Conservation (phyloP, 2,888 invertebrate species). For the Phengaris alcon region DNA sequence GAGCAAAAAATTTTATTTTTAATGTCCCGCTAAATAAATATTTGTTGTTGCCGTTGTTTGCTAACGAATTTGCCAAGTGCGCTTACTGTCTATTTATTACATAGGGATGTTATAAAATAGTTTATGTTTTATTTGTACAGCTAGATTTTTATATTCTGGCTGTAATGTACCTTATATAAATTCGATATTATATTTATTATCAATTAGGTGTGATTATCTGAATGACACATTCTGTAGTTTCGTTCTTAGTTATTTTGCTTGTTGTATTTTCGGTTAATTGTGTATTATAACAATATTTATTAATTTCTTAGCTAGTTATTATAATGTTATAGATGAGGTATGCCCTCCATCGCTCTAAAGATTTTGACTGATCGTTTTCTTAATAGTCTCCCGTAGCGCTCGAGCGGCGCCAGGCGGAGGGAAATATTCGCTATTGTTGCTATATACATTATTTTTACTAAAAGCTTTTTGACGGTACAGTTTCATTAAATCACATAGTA, state of each 20-base stretch:
- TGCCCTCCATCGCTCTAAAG: slow-evolving; percentile 10
- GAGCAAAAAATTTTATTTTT: slow-evolving; percentile 10
- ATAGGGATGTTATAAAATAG: background rate
- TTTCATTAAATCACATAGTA: slow-evolving; percentile 18
- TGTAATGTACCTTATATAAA: background rate
- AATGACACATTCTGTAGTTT: background rate
- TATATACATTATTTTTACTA: background rate
- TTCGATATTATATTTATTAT: too few relatives aligned
- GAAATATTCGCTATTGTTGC: background rate
- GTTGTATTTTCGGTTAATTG: background rate
- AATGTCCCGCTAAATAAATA: slow-evolving; percentile 15
- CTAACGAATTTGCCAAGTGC: slow-evolving; percentile 4
- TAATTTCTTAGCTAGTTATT: background rate
- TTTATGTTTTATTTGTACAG: background rate
- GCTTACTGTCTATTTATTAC: background rate
- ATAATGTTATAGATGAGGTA: slow-evolving; percentile 14
- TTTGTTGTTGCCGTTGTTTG: slow-evolving; percentile 11
- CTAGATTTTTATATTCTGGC: background rate
- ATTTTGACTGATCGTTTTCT: slow-evolving; percentile 25
- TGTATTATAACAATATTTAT: slow-evolving; percentile 13
- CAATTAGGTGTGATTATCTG: background rate
- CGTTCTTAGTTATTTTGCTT: background rate
- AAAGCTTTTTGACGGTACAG: slow-evolving; percentile 9
- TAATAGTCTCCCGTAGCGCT: slow-evolving; percentile 19
- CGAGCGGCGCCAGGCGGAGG: background rate